phyloP scores from a whole-genome alignment of 2,113 vertebrate genomes.

The Aramus guarauna region DNA sequence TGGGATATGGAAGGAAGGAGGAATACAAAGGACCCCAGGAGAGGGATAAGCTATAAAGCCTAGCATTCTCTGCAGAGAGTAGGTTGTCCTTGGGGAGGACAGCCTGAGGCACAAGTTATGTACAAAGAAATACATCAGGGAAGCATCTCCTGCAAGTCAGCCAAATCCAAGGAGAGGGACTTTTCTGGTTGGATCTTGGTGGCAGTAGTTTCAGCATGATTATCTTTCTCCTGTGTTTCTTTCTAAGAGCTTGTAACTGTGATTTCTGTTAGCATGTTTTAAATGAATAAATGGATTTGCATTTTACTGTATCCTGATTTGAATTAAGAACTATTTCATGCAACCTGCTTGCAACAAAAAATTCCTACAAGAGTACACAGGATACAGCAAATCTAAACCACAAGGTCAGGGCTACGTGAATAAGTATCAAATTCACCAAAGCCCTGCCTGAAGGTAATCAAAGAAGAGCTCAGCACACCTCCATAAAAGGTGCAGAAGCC shows the following conservation, averaged over 20 bases:
- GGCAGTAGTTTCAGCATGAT: background rate
- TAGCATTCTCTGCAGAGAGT: background rate
- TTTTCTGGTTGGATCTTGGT: background rate
- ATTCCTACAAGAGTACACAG: background rate
- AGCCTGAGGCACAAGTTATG: background rate
- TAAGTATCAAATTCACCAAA: background rate
- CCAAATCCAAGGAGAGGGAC: background rate
- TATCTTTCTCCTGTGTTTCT: background rate
- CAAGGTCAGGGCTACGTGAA: background rate
- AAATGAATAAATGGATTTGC: background rate
- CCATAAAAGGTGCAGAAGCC: fast-evolving
- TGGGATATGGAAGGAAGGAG: background rate
- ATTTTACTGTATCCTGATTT: background rate
- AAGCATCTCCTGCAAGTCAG: background rate
- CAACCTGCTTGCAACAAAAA: background rate
- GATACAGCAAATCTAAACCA: background rate
- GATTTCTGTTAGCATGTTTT: background rate
- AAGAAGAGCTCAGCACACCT: background rate
- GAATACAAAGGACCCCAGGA: background rate
- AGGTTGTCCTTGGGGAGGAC: background rate
- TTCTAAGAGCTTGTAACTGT: background rate
- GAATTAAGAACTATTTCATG: background rate
- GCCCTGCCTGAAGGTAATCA: background rate
- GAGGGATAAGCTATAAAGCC: background rate
- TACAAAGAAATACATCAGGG: background rate